Evolutionary conservation across 2,888 invertebrate species (phyloP).

Genomic region (Rapana venosa): DNA sequence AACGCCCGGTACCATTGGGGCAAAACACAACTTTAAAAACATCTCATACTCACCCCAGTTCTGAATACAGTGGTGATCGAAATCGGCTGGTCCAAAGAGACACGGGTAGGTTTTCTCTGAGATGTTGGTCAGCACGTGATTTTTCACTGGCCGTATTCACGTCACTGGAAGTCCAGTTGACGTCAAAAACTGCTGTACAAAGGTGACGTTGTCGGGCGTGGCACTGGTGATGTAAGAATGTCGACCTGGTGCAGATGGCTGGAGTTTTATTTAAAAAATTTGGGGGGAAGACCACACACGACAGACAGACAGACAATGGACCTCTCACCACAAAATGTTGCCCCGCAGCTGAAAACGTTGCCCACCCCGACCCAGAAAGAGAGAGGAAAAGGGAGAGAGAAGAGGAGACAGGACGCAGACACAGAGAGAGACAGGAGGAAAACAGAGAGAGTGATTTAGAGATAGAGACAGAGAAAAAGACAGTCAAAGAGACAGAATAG

Average conservation of each 20-base stretch:
- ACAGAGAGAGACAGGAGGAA: neutral
- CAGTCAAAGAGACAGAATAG: neutral
- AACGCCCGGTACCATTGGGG: no score
- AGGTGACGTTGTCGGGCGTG: neutral
- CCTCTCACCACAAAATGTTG: no score
- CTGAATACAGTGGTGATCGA: constrained; percentile 32
- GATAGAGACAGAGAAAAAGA: neutral
- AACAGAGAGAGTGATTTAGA: neutral
- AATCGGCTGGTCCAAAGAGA: constrained; percentile 27
- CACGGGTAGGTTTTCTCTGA: neutral
- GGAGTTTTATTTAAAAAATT: no score
- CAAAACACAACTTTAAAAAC: no score
- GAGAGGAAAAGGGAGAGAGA: neutral
- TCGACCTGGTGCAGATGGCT: neutral
- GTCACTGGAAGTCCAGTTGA: neutral
- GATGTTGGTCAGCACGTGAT: constrained; percentile 26
- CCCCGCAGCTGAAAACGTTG: no score
- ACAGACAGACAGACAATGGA: no score
- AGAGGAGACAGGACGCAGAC: neutral
- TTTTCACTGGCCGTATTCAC: constrained; percentile 40
- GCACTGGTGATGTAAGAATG: neutral
- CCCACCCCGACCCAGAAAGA: neutral
- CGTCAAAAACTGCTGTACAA: neutral
- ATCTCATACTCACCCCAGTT: constrained; percentile 26
- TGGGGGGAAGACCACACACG: no score